Evolutionary conservation across 1,140 invertebrate species (phyloP), one percentile per base, ranked within the genome.

Genomic region (Atopsyche davidsoni): DNA sequence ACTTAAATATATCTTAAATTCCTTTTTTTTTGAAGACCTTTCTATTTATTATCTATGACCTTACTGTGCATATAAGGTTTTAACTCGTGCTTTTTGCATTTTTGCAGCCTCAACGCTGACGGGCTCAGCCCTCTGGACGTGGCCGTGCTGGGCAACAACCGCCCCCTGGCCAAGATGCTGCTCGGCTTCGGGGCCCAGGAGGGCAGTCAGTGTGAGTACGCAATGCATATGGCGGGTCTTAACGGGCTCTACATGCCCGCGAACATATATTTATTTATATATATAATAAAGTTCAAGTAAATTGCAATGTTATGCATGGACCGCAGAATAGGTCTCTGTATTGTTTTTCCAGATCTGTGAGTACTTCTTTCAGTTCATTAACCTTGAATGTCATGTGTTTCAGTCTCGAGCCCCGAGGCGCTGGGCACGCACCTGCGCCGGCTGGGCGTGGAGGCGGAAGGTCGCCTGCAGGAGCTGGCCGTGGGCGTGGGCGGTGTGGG

Each of bases 81-180:
- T n/a, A n/a, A n/a, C n/a, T n/a, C n/a, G n/a, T 36, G 14, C 6
- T 36, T 40, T 9, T 40, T 21, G 4, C 21, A 22, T 35, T 28
- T 55, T 60, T 56, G n/a, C 72, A 89, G 87, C 64, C 78, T 91
- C 49, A 96, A 95, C 66, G 80, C 79, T 45, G 92, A 96, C 67
- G 87, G 89, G 2, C 74, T 96, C 36, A 91, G 89, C 11, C 83
- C 89, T 0, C 68, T 97, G 64, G 93, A 96, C 68, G 82, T 96
- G 35, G 92, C 93, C 0, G 86, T 95, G 14, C 75, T 96, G 61
- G 86, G 85, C 58, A 89, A 87, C 65, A 92, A 96, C 64, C 78
- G 86, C 57, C 79, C 84, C 28, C 80, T 96, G 63, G 87, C 87
- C 39, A 92, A 87, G 66, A 86, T 94, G 79, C 75, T 97, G 25